These are phyloP conservation scores for Mormyrus lacerda DNA, from an alignment of 2,113 vertebrate genomes.

Conservation along the genomic window DNA sequence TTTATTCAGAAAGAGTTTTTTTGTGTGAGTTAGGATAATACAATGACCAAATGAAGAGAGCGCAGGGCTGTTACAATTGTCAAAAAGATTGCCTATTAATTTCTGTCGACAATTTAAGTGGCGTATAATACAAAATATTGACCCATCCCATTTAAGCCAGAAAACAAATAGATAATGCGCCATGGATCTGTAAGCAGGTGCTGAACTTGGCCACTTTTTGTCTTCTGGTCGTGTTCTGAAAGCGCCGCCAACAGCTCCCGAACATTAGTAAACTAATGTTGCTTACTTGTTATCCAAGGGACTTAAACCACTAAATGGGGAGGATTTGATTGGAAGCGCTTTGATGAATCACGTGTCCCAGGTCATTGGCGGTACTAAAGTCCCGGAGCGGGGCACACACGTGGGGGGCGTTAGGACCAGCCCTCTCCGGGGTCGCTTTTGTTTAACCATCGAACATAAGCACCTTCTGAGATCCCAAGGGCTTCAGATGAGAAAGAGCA, in stretches of 20 bases:
- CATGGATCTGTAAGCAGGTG: constrained; percentile 3
- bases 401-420: constrained; percentile 88
- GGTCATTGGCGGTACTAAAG: constrained; percentile 68
- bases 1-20: background rate
- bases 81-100: background rate
- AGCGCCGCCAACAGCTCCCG: constrained; percentile 49
- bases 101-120: background rate
- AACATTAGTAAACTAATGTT: constrained; percentile 46
- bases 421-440: constrained; percentile 96
- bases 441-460: constrained; percentile 87
- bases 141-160: background rate
- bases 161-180: background rate
- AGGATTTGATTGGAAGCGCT: constrained; percentile 67
- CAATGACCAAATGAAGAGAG: background rate
- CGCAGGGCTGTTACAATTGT: background rate
- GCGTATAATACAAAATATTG: background rate
- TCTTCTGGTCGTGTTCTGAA: constrained; percentile 24
- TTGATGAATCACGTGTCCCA: constrained; percentile 78
- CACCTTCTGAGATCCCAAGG: constrained; percentile 76
- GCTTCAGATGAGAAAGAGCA: constrained; percentile 64
- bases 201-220: constrained; percentile 6
- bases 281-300: constrained; percentile 44
- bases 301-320: constrained; percentile 50
- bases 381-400: constrained; percentile 75
- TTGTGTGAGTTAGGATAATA: background rate